A percentile compares a stretch with the other conserved stretches of the same genome.
Evolutionary conservation across 2,888 invertebrate genomes (phyloP).

Genomic region (Rhingia rostrata): DNA sequence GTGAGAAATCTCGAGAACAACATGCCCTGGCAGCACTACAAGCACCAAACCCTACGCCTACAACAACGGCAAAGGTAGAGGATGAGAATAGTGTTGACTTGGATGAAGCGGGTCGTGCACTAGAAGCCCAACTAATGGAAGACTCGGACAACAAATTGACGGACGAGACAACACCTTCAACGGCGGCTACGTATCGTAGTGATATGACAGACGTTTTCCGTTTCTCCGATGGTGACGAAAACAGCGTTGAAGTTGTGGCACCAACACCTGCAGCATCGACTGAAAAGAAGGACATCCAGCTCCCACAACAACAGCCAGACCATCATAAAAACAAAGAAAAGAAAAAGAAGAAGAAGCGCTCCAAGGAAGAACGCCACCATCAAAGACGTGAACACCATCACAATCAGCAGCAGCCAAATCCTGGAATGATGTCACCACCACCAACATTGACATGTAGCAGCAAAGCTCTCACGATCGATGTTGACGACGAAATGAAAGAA

Average conservation of each 20-base stretch:
- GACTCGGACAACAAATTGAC: slow-evolving; percentile 85
- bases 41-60: slow-evolving; percentile 54
- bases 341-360: slow-evolving; percentile 93
- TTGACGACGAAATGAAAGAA: slow-evolving; percentile 79
- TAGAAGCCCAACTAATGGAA: slow-evolving; percentile 91
- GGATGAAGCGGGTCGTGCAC: slow-evolving; percentile 91
- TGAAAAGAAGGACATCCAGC: slow-evolving; percentile 78
- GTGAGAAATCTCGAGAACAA: slow-evolving; percentile 83
- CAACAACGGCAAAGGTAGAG: slow-evolving; percentile 77
- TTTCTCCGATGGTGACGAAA: slow-evolving; percentile 86
- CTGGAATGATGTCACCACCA: slow-evolving; percentile 78
- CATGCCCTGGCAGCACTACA: slow-evolving; percentile 77
- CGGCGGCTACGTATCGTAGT: slow-evolving; percentile 81
- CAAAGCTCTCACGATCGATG: slow-evolving; percentile 79
- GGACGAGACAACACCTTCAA: slow-evolving; percentile 81
- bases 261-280: slow-evolving; percentile 43
- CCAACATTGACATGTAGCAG: slow-evolving; percentile 75
- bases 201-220: slow-evolving; percentile 85
- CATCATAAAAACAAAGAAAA: slow-evolving; percentile 88
- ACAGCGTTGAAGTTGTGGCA: slow-evolving; percentile 83
- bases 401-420: slow-evolving; percentile 80
- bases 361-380: slow-evolving; percentile 89
- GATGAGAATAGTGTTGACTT: slow-evolving; percentile 92
- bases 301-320: slow-evolving; percentile 79
- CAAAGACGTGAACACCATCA: slow-evolving; percentile 87